Evolutionary conservation across 2,888 invertebrate species (phyloP), one percentile per base, ranked within the genome.

Genomic region (Eupithecia subumbrata): DNA sequence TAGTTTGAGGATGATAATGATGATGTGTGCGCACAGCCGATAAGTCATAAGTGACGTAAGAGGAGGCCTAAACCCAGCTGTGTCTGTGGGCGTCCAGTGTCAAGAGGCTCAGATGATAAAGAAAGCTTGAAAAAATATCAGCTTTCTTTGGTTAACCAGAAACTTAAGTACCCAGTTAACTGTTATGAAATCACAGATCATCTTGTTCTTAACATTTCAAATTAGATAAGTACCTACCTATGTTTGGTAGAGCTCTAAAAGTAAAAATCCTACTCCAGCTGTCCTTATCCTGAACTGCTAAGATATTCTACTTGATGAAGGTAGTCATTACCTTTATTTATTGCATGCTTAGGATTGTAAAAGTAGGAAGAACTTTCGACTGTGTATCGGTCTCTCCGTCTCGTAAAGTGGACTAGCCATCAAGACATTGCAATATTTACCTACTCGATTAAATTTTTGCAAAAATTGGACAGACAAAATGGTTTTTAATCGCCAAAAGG

Each of bases 281-380:
- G 45, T 7, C 48, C 48, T 7, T 18, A 48, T 7, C 48, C 7
- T 52, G 9, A 52, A 1, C 52, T 52, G 52, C n/a, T n/a, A n/a
- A n/a, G 52, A n/a, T n/a, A 52, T 52, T 52, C 52, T 9, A n/a
- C n/a, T 52, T 9, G n/a, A 52, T 48, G 52, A 48, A 48, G 48
- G 18, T n/a, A 48, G 18, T n/a, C 18, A 8, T 48, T 45, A 45
- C 16, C 45, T 5, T 45, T 48, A 8, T 48, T 48, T 8, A 48
- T 45, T 45, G 48, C 18, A 48, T n/a, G n/a, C 52, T 52, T 52
- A 52, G n/a, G 11, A 52, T n/a, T 9, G n/a, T 52, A 9, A 52
- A 52, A n/a, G 52, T 52, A 52, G 52, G 52, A 52, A 52, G 52
- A 11, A 52, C n/a, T 52, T 52, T 52, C 52, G n/a, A 52, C 52